Conservation (phyloP, 2,888 invertebrate genomes). For the Machimus atricapillus region DNA sequence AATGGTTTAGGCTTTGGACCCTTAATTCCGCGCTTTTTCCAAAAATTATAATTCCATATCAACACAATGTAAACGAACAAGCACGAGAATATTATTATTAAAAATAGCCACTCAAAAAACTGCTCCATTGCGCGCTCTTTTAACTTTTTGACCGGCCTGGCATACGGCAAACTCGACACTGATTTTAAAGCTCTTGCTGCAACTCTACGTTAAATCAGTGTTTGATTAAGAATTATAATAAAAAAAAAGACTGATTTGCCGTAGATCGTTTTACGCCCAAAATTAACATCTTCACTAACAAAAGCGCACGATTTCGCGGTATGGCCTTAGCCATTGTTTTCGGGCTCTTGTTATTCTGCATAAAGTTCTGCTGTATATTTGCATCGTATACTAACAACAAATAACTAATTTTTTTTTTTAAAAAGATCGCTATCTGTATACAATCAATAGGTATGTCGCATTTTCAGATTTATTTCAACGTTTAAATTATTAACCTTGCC, state of each 20-base stretch:
- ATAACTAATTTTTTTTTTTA: not conserved
- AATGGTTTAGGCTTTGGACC: constrained; percentile 57
- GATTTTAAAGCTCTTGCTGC: not conserved
- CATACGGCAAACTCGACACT: not conserved
- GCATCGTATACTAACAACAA: not conserved
- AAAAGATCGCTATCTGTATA: too few relatives aligned
- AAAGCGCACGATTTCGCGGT: not conserved
- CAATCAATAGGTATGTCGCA: not conserved
- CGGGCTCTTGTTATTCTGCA: not conserved
- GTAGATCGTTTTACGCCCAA: not conserved
- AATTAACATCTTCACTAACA: not conserved
- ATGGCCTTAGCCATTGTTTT: not conserved
- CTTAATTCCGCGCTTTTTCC: constrained; percentile 58
- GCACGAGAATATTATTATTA: not conserved
- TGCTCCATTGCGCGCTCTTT: not conserved
- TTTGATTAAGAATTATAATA: not conserved
- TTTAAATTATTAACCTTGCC: too few relatives aligned
- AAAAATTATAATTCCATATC: constrained; percentile 57
- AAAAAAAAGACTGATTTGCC: not conserved
- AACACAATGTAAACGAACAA: not conserved
- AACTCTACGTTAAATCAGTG: not conserved
- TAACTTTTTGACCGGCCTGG: not conserved
- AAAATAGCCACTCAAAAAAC: not conserved
- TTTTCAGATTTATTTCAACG: too few relatives aligned
- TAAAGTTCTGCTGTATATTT: not conserved